These are phyloP conservation scores for Okamejei kenojei DNA, from an alignment of 2,797 vertebrate genomes.

Conservation along the genomic window DNA sequence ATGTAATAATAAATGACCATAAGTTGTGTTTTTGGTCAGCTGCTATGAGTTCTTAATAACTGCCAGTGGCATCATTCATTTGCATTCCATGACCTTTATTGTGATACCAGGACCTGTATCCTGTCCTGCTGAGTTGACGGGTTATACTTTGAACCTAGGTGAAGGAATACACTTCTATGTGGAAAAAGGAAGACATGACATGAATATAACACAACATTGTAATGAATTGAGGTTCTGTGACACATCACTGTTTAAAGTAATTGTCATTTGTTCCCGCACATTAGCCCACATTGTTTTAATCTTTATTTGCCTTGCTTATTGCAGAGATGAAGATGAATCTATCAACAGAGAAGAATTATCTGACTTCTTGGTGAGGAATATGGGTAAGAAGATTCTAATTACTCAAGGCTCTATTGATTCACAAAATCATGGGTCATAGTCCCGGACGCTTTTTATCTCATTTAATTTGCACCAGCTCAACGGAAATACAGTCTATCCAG, in stretches of 20 bases:
- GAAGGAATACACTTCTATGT: background rate
- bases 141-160: background rate
- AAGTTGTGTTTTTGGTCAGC: background rate
- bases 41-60: background rate
- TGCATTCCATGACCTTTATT: background rate
- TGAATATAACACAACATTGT: background rate
- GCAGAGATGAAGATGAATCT: conserved; percentile 69
- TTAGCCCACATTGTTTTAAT: background rate
- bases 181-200: background rate
- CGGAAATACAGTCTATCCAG: too few species aligned
- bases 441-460: too few species aligned
- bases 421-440: too few species aligned
- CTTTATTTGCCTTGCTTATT: conserved; percentile 31
- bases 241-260: background rate
- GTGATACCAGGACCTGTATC: background rate
- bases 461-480: too few species aligned
- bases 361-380: conserved; percentile 70
- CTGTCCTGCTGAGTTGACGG: background rate
- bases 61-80: background rate
- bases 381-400: conserved; percentile 60
- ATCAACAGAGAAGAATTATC: conserved; percentile 72
- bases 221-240: background rate
- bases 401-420: background rate
- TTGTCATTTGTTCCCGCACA: background rate
- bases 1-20: background rate